Evolutionary conservation across 2,888 invertebrate genomes (phyloP).

Genomic region (Apamea sordens): DNA sequence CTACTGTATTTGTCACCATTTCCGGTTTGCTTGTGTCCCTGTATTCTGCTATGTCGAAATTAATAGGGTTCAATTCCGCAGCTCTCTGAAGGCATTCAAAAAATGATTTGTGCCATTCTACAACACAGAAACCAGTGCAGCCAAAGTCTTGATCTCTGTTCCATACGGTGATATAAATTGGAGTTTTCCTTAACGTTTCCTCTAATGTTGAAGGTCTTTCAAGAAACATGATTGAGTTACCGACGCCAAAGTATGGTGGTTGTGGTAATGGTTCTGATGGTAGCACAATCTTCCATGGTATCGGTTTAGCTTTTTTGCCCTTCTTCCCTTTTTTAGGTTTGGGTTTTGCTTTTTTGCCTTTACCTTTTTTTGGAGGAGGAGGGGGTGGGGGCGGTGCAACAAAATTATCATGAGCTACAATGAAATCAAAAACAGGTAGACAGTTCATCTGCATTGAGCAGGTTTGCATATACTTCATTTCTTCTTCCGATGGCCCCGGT

Average conservation of each 20-base stretch:
- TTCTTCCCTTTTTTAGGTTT: slow-evolving; percentile 77
- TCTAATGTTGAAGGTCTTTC: slow-evolving; percentile 84
- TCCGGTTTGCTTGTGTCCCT: slow-evolving; percentile 81
- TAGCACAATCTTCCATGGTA: slow-evolving; percentile 76
- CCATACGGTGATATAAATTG: slow-evolving; percentile 86
- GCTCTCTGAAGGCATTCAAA: slow-evolving; percentile 81
- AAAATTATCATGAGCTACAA: slow-evolving; percentile 88
- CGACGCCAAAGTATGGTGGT: slow-evolving; percentile 87
- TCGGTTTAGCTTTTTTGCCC: slow-evolving; percentile 75
- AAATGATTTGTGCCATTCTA: slow-evolving; percentile 85
- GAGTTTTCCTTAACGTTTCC: slow-evolving; percentile 82
- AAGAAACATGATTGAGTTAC: slow-evolving; percentile 85
- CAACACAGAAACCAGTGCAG: slow-evolving; percentile 82
- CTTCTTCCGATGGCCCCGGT: slow-evolving; percentile 86
- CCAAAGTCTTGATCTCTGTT: slow-evolving; percentile 85
- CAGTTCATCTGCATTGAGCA: slow-evolving; percentile 87
- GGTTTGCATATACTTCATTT: slow-evolving; percentile 87
- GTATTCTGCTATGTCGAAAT: slow-evolving; percentile 84
- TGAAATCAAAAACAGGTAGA: slow-evolving; percentile 85
- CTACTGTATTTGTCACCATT: slow-evolving; percentile 85
- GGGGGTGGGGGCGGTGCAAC: slow-evolving; percentile 84
- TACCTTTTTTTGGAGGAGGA: slow-evolving; percentile 78
- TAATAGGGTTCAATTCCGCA: slow-evolving; percentile 81
- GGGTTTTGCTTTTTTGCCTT: slow-evolving; percentile 59
- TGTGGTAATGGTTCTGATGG: slow-evolving; percentile 87